Evolutionary conservation across 2,113 vertebrate genomes (phyloP).

Genomic region (Nothoprocta pentlandii): DNA sequence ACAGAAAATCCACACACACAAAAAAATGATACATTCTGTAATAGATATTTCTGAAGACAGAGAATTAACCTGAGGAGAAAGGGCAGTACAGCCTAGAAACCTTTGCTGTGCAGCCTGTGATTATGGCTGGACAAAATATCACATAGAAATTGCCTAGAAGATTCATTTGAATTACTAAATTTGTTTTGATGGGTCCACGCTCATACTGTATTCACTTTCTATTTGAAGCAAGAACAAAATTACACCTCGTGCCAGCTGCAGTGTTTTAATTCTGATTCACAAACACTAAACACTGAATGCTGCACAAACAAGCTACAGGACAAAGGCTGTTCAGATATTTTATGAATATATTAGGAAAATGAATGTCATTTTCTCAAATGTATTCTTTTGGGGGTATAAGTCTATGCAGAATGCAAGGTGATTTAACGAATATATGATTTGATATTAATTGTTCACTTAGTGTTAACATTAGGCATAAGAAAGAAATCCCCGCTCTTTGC

Average conservation of each 20-base stretch:
- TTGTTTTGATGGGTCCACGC: neutral
- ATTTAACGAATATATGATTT: neutral
- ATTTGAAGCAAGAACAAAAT: neutral
- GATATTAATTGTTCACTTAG: neutral
- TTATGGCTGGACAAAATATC: neutral
- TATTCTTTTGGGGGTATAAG: fast-evolving
- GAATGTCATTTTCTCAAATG: neutral
- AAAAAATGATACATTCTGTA: neutral
- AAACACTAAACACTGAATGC: neutral
- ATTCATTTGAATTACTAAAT: neutral
- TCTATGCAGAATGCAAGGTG: neutral
- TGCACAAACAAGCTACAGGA: neutral
- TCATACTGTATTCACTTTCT: neutral
- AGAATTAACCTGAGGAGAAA: neutral
- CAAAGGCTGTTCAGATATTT: neutral
- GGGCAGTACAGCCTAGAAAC: neutral
- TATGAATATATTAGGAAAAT: neutral
- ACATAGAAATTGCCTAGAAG: neutral
- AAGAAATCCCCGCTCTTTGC: neutral
- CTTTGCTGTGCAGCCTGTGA: neutral
- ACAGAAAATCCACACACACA: neutral
- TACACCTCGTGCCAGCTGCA: neutral
- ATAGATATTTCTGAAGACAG: neutral
- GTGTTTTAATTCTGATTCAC: neutral
- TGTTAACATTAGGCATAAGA: neutral